Evolutionary conservation across 1,140 invertebrate genomes (phyloP), one percentile per base, ranked within the genome.

Genomic region (Ectropis grisescens): DNA sequence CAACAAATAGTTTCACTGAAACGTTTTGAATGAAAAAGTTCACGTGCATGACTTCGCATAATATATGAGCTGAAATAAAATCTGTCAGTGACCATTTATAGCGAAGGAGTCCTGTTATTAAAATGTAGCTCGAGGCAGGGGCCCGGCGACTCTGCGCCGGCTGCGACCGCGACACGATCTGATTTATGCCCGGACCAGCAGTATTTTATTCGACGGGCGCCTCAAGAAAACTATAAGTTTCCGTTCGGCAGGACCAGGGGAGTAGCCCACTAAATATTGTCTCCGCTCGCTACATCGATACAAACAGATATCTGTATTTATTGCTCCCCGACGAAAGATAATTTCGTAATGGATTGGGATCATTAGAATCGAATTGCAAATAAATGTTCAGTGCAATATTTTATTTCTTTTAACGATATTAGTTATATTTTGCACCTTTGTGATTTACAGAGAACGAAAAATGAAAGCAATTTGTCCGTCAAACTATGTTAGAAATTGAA

Each of bases 141-240:
- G 27, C 42, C 38, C 47, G 58, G 53, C 59, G 58, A 50, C 58
- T 58, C 33, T 41, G 59, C 61, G 64, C 70, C 67, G 68, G 67
- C 65, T 71, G 70, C 56, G 57, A 44, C 62, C 55, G 55, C 64
- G 70, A 60, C 64, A 54, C 57, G 38, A 60, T 60, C 75, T 80
- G 75, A 80, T 80, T 80, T 78, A 80, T 76, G 58, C 42, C 55
- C 53, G 42, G 43, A 53, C 51, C 68, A 69, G 67, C 70, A 69
- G 72, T 80, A 80, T 80, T 78, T 78, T 78, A 80, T 80, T 65
- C 75, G 59, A 44, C 68, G 68, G 75, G 75, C 72, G 75, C 72
- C 75, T 80, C 75, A 80, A 80, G 53, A 68, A 71, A 78, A 74
- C 75, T 80, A 78, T 80, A 80, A 80, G 75, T 80, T 78, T 78